phyloP scores from a whole-genome alignment of 2,113 vertebrate species.

The Pardalotus punctatus region DNA sequence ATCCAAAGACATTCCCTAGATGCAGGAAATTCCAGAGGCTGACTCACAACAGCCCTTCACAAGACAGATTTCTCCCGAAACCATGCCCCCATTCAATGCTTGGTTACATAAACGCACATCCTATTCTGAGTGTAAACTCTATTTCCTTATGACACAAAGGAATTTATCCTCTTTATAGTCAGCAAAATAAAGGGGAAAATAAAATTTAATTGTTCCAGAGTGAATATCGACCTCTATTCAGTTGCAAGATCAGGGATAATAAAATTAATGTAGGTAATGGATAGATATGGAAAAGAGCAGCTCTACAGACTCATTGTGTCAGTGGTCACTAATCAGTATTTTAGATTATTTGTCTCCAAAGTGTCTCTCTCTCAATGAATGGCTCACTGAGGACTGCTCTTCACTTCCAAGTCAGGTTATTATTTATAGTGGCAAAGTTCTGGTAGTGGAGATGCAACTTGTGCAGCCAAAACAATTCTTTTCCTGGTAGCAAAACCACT shows the following conservation, averaged over 20 bases:
- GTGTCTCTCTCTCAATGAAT: background rate
- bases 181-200: background rate
- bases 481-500: background rate
- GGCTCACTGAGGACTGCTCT: background rate
- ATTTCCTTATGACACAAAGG: background rate
- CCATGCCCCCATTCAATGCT: background rate
- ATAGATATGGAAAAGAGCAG: background rate
- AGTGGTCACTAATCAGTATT: background rate
- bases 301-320: background rate
- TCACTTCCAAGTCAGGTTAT: background rate
- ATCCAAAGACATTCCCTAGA: background rate
- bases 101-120: background rate
- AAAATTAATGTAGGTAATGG: background rate
- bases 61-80: background rate
- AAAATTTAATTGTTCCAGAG: background rate
- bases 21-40: background rate
- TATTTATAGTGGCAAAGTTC: background rate
- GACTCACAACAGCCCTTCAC: background rate
- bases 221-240: background rate
- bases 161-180: background rate
- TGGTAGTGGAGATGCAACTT: background rate
- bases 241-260: background rate
- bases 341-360: background rate
- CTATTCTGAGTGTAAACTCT: background rate
- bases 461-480: background rate